phyloP scores from a whole-genome alignment of 2,113 vertebrate species.

The Oxyura jamaicensis region DNA sequence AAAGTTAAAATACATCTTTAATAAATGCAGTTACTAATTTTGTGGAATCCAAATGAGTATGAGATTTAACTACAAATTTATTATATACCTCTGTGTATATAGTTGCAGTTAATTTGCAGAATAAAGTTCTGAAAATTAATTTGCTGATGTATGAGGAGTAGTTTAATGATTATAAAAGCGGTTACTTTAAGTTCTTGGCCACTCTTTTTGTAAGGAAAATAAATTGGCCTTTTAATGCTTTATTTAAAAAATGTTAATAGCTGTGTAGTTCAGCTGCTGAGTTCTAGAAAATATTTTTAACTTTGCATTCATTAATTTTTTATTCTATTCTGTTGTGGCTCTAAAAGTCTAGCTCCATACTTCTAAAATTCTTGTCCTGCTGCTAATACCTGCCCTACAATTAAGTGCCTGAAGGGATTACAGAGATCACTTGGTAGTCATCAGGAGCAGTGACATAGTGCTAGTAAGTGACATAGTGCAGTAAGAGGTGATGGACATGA shows the following conservation, averaged over 20 bases:
- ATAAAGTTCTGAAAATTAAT: not conserved
- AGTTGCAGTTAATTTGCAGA: not conserved
- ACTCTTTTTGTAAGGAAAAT: not conserved
- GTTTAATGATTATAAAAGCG: not conserved
- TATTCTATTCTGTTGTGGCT: not conserved
- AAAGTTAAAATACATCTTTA: constrained; percentile 20
- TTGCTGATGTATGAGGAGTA: not conserved
- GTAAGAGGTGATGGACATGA: not conserved
- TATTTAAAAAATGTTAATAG: not conserved
- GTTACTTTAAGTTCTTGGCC: not conserved
- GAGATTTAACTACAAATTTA: not conserved
- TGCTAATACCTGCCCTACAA: not conserved
- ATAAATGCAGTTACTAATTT: constrained; percentile 17
- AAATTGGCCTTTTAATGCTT: not conserved
- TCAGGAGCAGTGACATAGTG: not conserved
- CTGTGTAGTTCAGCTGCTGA: not conserved
- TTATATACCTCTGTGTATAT: not conserved
- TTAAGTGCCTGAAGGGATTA: not conserved
- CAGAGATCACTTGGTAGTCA: not conserved
- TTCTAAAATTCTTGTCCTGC: not conserved
- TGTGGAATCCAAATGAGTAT: not conserved
- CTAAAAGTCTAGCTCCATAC: not conserved
- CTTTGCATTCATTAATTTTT: not conserved
- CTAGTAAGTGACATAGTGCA: not conserved
- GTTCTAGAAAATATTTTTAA: not conserved